Conservation (phyloP, 2,888 invertebrate species). For the Aspidiotus destructor region DNA sequence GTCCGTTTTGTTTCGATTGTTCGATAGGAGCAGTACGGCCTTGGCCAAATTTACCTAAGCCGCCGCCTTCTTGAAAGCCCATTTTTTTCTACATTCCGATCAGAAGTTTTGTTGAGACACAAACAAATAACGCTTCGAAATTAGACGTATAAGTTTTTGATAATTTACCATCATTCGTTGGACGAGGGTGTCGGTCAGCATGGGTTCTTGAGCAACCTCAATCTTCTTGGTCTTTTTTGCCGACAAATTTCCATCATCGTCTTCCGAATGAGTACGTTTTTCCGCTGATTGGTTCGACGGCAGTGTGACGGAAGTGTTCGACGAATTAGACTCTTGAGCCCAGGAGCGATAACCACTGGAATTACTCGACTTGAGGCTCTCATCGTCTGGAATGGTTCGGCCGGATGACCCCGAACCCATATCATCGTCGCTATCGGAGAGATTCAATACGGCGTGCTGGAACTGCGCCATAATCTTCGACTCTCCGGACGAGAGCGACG, state of each 20-base stretch:
- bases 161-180: constrained; percentile 27
- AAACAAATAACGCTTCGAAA: no score
- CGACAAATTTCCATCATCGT: not conserved
- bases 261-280: constrained; percentile 14
- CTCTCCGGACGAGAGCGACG: no score
- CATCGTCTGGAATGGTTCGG: no score
- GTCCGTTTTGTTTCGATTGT: constrained; percentile 68
- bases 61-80: constrained; percentile 72
- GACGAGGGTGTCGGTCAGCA: not conserved
- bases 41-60: constrained; percentile 75
- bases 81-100: constrained; percentile 51
- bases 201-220: not conserved
- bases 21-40: constrained; percentile 71
- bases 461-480: no score
- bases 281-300: not conserved
- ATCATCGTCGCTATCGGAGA: no score
- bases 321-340: not conserved
- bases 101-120: not conserved
- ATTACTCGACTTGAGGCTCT: no score
- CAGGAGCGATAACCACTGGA: not conserved
- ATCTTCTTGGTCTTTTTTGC: constrained; percentile 10
- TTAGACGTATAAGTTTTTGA: not conserved
- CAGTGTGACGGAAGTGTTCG: not conserved
- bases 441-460: no score
- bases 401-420: no score